Conservation (phyloP, 2,888 invertebrate genomes). For the Scaptomyza parva region DNA sequence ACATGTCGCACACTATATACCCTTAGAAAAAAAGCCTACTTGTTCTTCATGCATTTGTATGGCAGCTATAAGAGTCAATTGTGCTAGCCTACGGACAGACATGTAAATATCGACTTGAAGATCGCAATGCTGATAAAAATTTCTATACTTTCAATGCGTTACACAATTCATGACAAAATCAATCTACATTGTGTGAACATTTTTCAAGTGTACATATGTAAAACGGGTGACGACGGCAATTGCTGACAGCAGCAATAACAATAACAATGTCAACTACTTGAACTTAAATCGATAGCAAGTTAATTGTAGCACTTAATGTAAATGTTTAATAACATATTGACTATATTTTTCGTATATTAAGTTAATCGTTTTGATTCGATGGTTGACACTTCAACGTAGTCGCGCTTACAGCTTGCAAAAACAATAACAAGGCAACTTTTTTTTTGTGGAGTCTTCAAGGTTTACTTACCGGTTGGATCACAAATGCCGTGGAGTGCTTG, state of each 20-base stretch:
- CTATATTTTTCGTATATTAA: conserved; percentile 35
- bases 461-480: conserved; percentile 90
- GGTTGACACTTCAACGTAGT: conserved; percentile 61
- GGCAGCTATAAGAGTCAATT: too few relatives aligned
- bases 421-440: conserved; percentile 10
- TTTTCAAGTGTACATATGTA: too few relatives aligned
- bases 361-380: conserved; percentile 30
- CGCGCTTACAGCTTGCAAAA: conserved; percentile 23
- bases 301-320: conserved; percentile 46
- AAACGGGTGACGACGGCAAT: too few relatives aligned
- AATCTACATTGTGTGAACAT: too few relatives aligned
- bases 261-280: conserved; percentile 14
- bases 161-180: too few relatives aligned
- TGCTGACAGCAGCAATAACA: conserved; percentile 10
- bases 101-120: too few relatives aligned
- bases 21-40: too few relatives aligned
- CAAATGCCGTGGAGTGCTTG: conserved; percentile 89
- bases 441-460: conserved; percentile 32
- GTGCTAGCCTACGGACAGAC: too few relatives aligned
- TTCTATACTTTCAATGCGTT: too few relatives aligned
- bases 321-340: conserved; percentile 42
- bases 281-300: conserved; percentile 19
- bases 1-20: too few relatives aligned
- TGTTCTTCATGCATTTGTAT: too few relatives aligned
- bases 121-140: too few relatives aligned